phyloP scores from a whole-genome alignment of 2,797 vertebrate species.

The Cichlasoma orientale region DNA sequence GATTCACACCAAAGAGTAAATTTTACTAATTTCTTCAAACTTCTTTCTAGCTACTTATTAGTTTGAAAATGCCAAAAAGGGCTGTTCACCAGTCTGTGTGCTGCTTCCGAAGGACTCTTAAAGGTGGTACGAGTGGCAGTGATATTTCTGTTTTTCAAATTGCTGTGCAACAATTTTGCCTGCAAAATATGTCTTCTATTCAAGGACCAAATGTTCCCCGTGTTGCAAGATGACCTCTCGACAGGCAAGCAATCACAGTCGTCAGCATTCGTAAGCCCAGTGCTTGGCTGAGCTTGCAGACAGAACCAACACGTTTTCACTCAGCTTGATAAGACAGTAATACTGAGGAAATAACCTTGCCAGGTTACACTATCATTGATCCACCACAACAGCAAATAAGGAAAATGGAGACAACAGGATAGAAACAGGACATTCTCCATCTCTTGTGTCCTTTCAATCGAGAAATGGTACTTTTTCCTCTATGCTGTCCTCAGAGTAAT shows the following conservation, averaged over 20 bases:
- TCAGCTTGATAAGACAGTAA: slow-evolving; percentile 74
- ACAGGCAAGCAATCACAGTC: slow-evolving; percentile 67
- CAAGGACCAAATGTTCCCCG: slow-evolving; percentile 63
- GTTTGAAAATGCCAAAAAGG: neutral
- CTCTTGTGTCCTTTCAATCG: slow-evolving; percentile 68
- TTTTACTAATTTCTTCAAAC: neutral
- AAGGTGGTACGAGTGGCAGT: neutral
- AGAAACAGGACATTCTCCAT: slow-evolving; percentile 60
- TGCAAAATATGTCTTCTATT: slow-evolving; percentile 45
- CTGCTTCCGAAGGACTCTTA: neutral
- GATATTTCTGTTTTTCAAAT: slow-evolving; percentile 42
- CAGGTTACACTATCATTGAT: slow-evolving; percentile 71
- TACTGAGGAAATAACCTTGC: slow-evolving; percentile 73
- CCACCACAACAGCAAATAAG: slow-evolving; percentile 64
- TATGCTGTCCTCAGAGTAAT: slow-evolving; percentile 55
- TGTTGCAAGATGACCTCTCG: slow-evolving; percentile 66
- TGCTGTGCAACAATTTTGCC: slow-evolving; percentile 37
- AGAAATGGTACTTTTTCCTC: slow-evolving; percentile 41
- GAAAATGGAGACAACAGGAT: slow-evolving; percentile 62
- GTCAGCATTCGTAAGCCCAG: slow-evolving; percentile 65
- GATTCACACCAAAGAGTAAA: neutral
- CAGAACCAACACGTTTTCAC: slow-evolving; percentile 67
- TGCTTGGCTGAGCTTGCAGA: slow-evolving; percentile 60
- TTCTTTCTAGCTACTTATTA: neutral
- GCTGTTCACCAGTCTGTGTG: slow-evolving; percentile 11